Evolutionary conservation across 2,888 invertebrate genomes (phyloP), one percentile per base, ranked within the genome.

Genomic region (Hypolimnas misippus): DNA sequence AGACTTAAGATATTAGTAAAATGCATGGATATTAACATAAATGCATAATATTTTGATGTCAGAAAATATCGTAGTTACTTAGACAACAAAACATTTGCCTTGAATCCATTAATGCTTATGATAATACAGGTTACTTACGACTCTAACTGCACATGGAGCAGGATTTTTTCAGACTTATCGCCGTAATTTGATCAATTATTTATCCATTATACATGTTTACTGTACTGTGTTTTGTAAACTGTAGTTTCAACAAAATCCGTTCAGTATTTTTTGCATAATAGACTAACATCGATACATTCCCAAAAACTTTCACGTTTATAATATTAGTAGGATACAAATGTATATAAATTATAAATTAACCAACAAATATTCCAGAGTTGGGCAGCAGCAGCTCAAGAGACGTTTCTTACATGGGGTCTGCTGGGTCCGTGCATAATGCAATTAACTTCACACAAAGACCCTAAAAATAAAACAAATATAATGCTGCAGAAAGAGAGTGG

Each of bases 331-430:
- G n/a, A n/a, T n/a, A 0, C 4, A 1, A 3, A 12, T 38, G n/a
- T 35, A 35, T 35, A 35, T 12, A n/a, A 1, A 12, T 2, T 2
- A 2, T 12, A 35, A 35, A 35, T n/a, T 38, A n/a, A n/a, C n/a
- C n/a, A n/a, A n/a, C n/a, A n/a, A n/a, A 16, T 42, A 38, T 63
- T 69, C 1, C 87, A 96, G 95, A 95, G 97, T 71, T 98, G 98
- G 98, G 93, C 96, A 25, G 96, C 97, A 0, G 98, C 98, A 0
- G 96, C 96, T 16, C 96, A 97, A 79, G 98, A 98, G 85, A 95
- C 95, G 0, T 98, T 98, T 80, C 93, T 97, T 56, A 97, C 97
- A 0, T 97, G 98, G 98, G 97, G 97, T 1, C 84, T 97, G 7
- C 89, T 97, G 21, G 96, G 96, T 8, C 95, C 96, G 0, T 95